These are phyloP conservation scores for Eupsilia transversa DNA, from an alignment of 2,888 invertebrate genomes.

Conservation along the genomic window DNA sequence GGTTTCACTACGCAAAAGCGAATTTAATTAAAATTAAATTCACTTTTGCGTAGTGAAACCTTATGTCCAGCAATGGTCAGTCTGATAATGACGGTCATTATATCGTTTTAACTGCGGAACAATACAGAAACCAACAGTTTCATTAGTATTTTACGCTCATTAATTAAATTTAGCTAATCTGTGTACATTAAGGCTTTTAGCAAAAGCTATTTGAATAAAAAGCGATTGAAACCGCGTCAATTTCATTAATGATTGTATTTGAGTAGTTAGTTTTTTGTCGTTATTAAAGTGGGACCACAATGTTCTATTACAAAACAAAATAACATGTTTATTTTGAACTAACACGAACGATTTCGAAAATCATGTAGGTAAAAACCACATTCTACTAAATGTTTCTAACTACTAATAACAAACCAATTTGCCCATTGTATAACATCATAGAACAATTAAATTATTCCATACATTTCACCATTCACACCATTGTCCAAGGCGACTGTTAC, in stretches of 20 bases:
- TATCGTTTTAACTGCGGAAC: neutral
- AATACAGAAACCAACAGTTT: neutral
- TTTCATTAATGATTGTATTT: neutral
- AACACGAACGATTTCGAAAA: neutral
- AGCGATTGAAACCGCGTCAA: neutral
- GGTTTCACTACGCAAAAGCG: too few species aligned
- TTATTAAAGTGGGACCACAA: neutral
- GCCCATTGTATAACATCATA: constrained; percentile 23
- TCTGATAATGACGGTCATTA: neutral
- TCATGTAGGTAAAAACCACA: neutral
- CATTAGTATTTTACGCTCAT: neutral
- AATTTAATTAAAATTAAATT: constrained; percentile 39
- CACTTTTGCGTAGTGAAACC: neutral
- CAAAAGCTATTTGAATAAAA: neutral
- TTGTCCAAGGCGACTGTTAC: constrained; percentile 50
- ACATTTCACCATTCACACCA: constrained; percentile 56
- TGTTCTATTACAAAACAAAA: neutral
- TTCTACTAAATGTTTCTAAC: constrained; percentile 5
- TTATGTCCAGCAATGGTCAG: neutral
- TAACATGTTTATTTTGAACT: neutral
- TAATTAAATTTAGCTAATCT: neutral
- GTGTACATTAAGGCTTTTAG: too few species aligned
- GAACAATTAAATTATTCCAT: constrained; percentile 44
- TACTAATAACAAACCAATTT: constrained; percentile 1
- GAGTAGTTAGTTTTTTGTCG: too few species aligned